These are phyloP conservation scores for Rhizoglyphus robini DNA, from an alignment of 1,140 invertebrate species.

Conservation along the genomic window DNA sequence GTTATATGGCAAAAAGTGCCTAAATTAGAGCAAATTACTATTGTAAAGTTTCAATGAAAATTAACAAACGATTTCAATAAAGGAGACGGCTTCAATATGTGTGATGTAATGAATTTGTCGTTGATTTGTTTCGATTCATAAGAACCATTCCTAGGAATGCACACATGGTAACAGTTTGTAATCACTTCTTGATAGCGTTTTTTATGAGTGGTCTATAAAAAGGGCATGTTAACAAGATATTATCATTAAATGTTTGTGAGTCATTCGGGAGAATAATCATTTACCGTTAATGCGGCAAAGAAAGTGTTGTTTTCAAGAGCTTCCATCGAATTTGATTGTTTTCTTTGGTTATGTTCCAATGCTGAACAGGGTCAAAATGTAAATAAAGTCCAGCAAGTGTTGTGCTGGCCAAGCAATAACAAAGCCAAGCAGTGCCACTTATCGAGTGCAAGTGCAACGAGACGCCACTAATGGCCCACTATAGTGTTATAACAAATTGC, in stretches of 20 bases:
- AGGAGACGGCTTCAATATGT: conserved; percentile 17
- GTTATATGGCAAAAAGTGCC: conserved; percentile 15
- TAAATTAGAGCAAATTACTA: no score
- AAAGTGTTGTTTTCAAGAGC: not conserved
- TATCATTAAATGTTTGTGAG: not conserved
- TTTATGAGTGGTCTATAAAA: not conserved
- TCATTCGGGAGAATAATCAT: not conserved
- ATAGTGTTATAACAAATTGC: no score
- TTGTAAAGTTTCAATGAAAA: no score
- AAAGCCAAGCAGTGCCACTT: no score
- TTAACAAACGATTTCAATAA: conserved; percentile 15
- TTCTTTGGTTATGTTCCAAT: no score
- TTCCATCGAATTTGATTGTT: not conserved
- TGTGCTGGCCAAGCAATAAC: no score
- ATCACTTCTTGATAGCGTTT: conserved; percentile 2
- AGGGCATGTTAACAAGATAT: not conserved
- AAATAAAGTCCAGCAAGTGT: no score
- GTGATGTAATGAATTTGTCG: conserved; percentile 16
- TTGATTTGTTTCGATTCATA: conserved; percentile 9
- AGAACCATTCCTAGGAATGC: conserved; percentile 8
- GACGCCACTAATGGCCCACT: no score
- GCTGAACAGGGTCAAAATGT: not conserved
- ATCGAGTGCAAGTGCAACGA: no score
- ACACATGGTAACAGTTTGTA: conserved; percentile 8
- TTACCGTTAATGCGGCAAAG: not conserved